Conservation (phyloP, 2,888 invertebrate genomes). For the Petrolisthes cinctipes region DNA sequence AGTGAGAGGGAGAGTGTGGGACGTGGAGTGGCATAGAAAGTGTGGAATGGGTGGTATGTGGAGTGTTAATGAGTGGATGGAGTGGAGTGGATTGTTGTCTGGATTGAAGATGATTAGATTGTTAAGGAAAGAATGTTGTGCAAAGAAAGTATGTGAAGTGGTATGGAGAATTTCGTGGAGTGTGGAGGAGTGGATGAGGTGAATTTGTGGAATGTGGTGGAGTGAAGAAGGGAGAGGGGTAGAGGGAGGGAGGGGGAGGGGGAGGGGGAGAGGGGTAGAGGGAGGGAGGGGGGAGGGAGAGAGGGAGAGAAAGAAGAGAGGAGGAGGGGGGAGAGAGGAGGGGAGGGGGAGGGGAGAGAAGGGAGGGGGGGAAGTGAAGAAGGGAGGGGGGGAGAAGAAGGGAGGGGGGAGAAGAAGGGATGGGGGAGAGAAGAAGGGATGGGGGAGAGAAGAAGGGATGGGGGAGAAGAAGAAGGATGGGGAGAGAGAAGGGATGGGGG, state of each 20-base stretch:
- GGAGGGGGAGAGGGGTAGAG: background rate
- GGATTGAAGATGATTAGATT: too few relatives aligned
- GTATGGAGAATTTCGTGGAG: too few relatives aligned
- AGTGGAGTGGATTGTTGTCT: too few relatives aligned
- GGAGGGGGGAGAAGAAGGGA: background rate
- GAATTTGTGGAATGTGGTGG: background rate
- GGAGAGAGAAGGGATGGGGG: background rate
- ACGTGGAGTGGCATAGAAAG: too few relatives aligned
- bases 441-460: background rate
- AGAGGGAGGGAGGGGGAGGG: background rate
- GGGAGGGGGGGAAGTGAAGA: background rate
- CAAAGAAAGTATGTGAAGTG: too few relatives aligned
- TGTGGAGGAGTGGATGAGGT: too few relatives aligned
- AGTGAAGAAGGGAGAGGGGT: too few relatives aligned
- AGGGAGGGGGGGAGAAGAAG: background rate
- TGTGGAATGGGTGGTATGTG: too few relatives aligned
- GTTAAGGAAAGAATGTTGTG: too few relatives aligned
- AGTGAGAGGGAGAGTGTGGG: too few relatives aligned
- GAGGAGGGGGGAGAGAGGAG: background rate
- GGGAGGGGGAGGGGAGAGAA: background rate
- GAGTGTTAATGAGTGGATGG: too few relatives aligned
- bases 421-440: background rate
- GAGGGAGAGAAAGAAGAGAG: background rate
- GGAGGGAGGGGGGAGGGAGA: background rate
- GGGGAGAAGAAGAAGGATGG: background rate